A percentile compares a stretch with the other conserved stretches of the same genome.
Conservation (phyloP, 2,113 vertebrate species). For the Microtus ochrogaster region DNA sequence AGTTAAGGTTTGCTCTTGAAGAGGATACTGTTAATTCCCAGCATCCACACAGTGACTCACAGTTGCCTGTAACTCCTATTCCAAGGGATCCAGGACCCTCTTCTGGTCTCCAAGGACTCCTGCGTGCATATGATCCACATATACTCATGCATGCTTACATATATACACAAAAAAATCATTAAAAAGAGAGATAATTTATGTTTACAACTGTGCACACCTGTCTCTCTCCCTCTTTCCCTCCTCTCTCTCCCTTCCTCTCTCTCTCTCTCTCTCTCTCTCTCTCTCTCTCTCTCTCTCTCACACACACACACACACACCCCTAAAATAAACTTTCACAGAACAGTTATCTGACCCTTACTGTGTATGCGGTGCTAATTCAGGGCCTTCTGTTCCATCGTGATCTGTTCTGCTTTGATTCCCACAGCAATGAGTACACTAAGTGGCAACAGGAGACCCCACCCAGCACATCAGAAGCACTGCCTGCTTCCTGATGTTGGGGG, state of each 20-base stretch:
- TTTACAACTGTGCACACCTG: background rate
- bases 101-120: background rate
- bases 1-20: background rate
- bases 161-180: background rate
- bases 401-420: constrained; percentile 26
- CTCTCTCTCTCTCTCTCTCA: too few relatives aligned
- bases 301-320: background rate
- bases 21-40: background rate
- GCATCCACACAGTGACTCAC: background rate
- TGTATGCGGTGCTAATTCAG: background rate
- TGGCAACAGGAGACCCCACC: background rate
- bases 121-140: background rate
- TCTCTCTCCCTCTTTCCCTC: background rate
- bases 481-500: background rate
- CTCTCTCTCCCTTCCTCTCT: too few relatives aligned
- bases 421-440: background rate
- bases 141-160: background rate
- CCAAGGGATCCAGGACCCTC: background rate
- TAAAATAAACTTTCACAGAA: constrained; percentile 14
- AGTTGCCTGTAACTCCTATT: background rate
- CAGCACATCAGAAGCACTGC: background rate
- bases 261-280: too few relatives aligned
- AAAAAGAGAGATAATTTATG: background rate
- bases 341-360: background rate
- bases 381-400: background rate